Conservation (phyloP, 1,140 invertebrate genomes). For the Conus ventricosus region DNA sequence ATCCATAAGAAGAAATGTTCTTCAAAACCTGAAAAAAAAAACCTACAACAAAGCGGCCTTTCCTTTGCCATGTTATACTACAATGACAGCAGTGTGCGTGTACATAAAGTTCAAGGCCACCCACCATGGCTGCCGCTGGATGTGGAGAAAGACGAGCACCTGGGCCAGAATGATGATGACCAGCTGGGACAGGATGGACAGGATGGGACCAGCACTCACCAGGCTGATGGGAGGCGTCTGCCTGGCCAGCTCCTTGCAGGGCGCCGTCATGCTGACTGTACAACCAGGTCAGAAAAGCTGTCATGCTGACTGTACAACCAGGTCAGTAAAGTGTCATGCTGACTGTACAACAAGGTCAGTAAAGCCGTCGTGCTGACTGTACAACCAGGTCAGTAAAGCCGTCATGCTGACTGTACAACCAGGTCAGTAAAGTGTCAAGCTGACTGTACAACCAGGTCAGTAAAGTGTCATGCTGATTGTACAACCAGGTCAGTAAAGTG, state of each 20-base stretch:
- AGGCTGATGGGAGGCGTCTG: constrained; percentile 82
- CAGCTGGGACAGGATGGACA: constrained; percentile 82
- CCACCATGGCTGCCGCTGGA: constrained; percentile 84
- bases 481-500: constrained; percentile 58
- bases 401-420: not conserved
- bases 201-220: constrained; percentile 75
- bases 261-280: constrained; percentile 77
- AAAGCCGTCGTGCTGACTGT: constrained; percentile 77
- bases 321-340: not conserved
- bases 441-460: not conserved
- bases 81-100: too few relatives aligned
- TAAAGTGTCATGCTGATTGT: not conserved
- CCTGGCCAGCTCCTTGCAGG: constrained; percentile 81
- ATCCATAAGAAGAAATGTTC: too few relatives aligned
- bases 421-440: not conserved
- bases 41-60: too few relatives aligned
- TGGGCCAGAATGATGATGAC: constrained; percentile 82
- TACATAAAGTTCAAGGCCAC: too few relatives aligned
- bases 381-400: constrained; percentile 19
- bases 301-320: not conserved
- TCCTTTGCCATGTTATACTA: too few relatives aligned
- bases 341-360: not conserved
- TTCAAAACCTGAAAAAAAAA: too few relatives aligned
- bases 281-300: not conserved
- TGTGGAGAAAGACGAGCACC: constrained; percentile 79